Conservation (phyloP, 2,888 invertebrate genomes). For the Rotaria socialis region DNA sequence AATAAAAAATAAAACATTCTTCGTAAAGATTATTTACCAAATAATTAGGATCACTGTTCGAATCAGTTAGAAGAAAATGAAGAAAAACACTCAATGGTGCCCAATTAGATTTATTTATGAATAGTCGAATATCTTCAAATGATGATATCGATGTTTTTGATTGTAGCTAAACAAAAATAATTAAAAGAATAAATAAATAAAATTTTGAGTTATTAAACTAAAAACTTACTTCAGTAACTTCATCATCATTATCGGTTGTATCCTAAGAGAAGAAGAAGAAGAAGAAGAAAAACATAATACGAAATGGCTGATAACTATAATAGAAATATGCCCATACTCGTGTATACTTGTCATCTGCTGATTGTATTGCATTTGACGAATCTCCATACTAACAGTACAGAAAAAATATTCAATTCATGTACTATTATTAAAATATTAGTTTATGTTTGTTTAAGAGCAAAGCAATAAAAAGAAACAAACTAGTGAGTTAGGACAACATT, state of each 20-base stretch:
- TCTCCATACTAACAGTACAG: background rate
- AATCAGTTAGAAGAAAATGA: background rate
- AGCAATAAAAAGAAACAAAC: background rate
- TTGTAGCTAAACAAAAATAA: background rate
- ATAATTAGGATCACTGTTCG: conserved; percentile 20
- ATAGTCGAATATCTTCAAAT: background rate
- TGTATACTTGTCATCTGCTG: background rate
- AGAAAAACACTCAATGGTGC: conserved; percentile 33
- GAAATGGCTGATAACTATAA: background rate
- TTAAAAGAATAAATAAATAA: too few species aligned
- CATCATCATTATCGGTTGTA: conserved; percentile 18
- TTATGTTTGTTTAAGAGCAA: background rate
- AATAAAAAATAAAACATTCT: background rate
- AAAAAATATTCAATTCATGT: background rate
- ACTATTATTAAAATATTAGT: background rate
- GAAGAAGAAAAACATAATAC: background rate
- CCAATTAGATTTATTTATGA: background rate
- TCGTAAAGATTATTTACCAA: background rate
- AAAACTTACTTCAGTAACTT: background rate
- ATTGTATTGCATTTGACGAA: background rate
- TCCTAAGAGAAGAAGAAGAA: background rate
- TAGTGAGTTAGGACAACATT: background rate
- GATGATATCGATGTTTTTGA: conserved; percentile 30
- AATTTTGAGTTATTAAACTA: too few species aligned
- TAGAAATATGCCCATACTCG: background rate